A percentile compares a stretch with the other conserved stretches of the same genome.
These are phyloP conservation scores for Synanthedon tipuliformis DNA, from an alignment of 2,888 invertebrate species.

Conservation along the genomic window DNA sequence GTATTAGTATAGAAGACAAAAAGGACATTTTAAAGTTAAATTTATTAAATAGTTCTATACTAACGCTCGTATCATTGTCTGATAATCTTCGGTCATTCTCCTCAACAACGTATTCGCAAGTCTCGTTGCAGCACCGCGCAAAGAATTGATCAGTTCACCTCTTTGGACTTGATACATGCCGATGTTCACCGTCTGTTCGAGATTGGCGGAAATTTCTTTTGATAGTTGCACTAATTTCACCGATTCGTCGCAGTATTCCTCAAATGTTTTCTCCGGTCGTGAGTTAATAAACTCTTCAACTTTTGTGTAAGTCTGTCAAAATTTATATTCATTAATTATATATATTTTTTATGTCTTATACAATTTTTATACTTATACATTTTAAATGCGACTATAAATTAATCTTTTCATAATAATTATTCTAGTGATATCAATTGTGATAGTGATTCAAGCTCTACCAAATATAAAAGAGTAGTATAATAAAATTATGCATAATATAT, in stretches of 20 bases:
- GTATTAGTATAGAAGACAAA: not conserved
- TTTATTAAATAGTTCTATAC: conserved; percentile 25
- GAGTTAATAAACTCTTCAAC: conserved; percentile 77
- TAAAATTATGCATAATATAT: no score
- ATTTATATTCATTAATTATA: not conserved
- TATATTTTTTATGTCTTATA: no score
- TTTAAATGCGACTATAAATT: no score
- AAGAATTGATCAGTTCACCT: conserved; percentile 77
- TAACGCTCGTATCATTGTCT: conserved; percentile 79
- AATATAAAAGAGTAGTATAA: no score
- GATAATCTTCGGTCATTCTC: conserved; percentile 84
- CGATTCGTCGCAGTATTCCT: conserved; percentile 73
- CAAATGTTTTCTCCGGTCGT: conserved; percentile 72
- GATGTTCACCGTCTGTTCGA: conserved; percentile 77
- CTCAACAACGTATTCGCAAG: conserved; percentile 77
- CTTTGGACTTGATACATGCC: conserved; percentile 90
- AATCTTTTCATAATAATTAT: no score
- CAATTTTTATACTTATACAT: no score
- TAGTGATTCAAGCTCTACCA: no score
- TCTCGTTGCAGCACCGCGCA: conserved; percentile 76
- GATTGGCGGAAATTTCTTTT: conserved; percentile 69
- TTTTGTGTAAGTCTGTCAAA: conserved; percentile 66
- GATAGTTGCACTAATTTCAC: conserved; percentile 73
- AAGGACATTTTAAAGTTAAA: no score
- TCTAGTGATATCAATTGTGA: no score